These are phyloP conservation scores for Drosophila ambigua DNA, from an alignment of 1,140 invertebrate genomes.

Conservation along the genomic window DNA sequence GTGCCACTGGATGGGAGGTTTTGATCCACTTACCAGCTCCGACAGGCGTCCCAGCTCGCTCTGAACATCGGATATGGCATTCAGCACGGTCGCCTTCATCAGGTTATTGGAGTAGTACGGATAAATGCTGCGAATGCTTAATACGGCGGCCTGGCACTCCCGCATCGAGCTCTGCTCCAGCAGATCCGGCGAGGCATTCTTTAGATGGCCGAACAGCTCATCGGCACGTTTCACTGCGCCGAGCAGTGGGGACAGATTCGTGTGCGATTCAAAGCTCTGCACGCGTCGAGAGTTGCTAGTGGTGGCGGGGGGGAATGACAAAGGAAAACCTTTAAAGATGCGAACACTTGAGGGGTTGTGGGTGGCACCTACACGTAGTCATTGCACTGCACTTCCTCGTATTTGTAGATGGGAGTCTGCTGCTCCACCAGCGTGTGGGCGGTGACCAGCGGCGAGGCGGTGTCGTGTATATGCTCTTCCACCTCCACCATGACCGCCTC, in stretches of 20 bases:
- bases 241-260: conserved; percentile 72
- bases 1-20: neutral
- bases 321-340: neutral
- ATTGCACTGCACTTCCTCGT: conserved; percentile 84
- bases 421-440: conserved; percentile 86
- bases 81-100: conserved; percentile 77
- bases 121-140: conserved; percentile 77
- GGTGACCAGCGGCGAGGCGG: conserved; percentile 87
- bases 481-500: conserved; percentile 88
- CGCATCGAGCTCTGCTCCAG: conserved; percentile 62
- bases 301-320: neutral
- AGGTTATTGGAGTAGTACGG: conserved; percentile 78
- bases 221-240: conserved; percentile 77
- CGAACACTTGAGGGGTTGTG: neutral
- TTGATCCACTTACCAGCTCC: conserved; percentile 54
- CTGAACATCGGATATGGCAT: conserved; percentile 79
- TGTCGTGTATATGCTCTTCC: conserved; percentile 88
- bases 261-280: conserved; percentile 81
- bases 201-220: conserved; percentile 62
- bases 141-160: conserved; percentile 65
- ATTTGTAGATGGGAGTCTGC: conserved; percentile 88
- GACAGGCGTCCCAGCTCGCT: conserved; percentile 68
- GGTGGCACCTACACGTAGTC: conserved; percentile 68
- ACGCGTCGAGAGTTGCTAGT: conserved; percentile 74
- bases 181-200: conserved; percentile 60